Base-by-base conservation (phyloP, 2,113 vertebrate genomes). In the Chaenogobius annularis region DNA sequence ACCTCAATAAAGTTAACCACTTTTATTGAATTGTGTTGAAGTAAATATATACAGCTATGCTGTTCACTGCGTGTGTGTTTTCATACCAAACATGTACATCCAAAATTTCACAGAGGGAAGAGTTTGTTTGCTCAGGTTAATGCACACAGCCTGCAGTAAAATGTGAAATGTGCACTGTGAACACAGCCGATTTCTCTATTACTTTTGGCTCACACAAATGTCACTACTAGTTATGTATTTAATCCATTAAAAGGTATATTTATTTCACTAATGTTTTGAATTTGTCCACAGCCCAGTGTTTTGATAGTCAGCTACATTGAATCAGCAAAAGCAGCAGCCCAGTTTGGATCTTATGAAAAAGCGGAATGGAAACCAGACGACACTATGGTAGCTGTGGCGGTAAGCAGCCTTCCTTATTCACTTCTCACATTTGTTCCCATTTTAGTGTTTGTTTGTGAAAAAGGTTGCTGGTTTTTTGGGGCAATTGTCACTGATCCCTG, bases 281-380 rank as follows among this genome's bases (percentile, higher is more conserved):
- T 67, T 1, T 65, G 58, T 80, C 65, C 23, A n/a, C 90, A 98
- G 96, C 97, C 97, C 86, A 96, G 95, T 83, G 97, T 99, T 75
- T 93, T 99, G 93, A 95, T 99, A 0, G 94, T 97, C 88, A 98
- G 95, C 88, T 98, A 99, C 82, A 97, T 97, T 66, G 97, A 98
- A 87, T 92, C 95, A 35, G 86, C 90, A 69, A 98, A 97, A 87
- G 95, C 97, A 63, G 93, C 94, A 20, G 87, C 93, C 78, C 96
- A 96, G 87, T 98, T 99, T 90, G 98, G 97, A 85, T 79, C 88
- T 74, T 99, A 98, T 65, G 94, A 94, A 81, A 95, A 95, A 85
- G 92, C 94, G 69, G 96, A 98, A 93, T 98, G 97, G 97, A 95
- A 94, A 70, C 93, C 95, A 61, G 96, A 99, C 74, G 95, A 97